Base-by-base conservation (phyloP, 2,888 invertebrate genomes). In the Drosophila falleni region DNA sequence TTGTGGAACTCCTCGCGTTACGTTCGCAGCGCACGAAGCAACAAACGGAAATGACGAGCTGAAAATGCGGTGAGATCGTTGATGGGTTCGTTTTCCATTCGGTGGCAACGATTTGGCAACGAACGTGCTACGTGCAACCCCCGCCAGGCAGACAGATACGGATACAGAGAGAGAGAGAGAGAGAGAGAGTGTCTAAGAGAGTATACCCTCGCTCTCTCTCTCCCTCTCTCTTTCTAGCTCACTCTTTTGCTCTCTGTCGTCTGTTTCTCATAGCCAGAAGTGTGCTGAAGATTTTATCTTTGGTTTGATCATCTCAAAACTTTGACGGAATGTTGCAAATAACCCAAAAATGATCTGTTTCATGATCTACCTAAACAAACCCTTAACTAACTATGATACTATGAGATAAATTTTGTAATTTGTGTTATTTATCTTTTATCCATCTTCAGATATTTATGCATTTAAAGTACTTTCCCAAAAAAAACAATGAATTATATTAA, bases 1-100 rank as follows among this genome's bases (percentile, higher is more conserved):
- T 50, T 15, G 19, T n/a, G 13, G 26, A 9, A 23, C 41, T 16
- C 16, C 46, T 56, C 66, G 69, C 67, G 65, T 61, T 37, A 78
- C 76, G 87, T 81, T 73, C 55, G 81, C 74, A 70, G 71, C 72
- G 72, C 74, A 78, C 89, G 89, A 90, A 78, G 58, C 68, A 70
- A 72, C 67, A 80, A 90, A 87, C 83, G 74, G 74, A 87, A 89
- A 90, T 90, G 80, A 87, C 60, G 73, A 72, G 72, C 55, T 44
- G 49, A 39, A 60, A 65, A 56, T 33, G 70, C 65, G 78, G 44
- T 26, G 39, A 35, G 41, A 23, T 62, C 74, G 70, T 58, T 68
- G 49, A 80, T 66, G 85, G 71, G 39, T 62, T 84, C 71, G 64
- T 47, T 53, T 53, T 19, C 19, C 1, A 19, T 19, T 74, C 71